phyloP scores from a whole-genome alignment of 2,888 invertebrate species.

The Petrophora chlorosata region DNA sequence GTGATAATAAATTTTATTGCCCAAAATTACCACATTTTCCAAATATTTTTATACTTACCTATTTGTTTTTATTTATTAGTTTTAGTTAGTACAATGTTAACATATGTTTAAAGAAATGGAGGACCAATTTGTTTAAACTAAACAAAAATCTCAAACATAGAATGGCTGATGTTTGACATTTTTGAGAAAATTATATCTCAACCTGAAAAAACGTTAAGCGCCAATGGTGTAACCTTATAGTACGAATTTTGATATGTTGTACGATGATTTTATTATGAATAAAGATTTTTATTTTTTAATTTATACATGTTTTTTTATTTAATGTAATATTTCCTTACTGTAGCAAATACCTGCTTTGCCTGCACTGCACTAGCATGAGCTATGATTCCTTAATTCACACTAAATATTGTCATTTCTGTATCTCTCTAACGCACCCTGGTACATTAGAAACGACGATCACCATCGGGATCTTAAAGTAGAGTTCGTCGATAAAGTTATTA shows the following conservation, averaged over 20 bases:
- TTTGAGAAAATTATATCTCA: conserved; percentile 52
- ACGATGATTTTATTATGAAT: conserved; percentile 71
- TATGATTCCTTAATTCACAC: too few relatives aligned
- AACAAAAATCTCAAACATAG: conserved; percentile 74
- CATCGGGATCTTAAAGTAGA: too few relatives aligned
- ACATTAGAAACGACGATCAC: too few relatives aligned
- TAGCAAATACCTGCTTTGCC: conserved; percentile 11
- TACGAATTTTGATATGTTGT: conserved; percentile 57
- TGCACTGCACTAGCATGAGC: background rate
- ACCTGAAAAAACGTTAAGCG: conserved; percentile 40
- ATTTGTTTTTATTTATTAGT: conserved; percentile 30
- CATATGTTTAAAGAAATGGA: conserved; percentile 40
- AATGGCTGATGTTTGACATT: conserved; percentile 81
- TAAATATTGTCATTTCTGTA: too few relatives aligned
- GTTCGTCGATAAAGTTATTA: too few relatives aligned
- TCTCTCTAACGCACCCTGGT: too few relatives aligned
- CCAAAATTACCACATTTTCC: conserved; percentile 43
- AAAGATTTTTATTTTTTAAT: conserved; percentile 78
- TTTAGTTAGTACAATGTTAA: conserved; percentile 34
- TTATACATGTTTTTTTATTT: conserved; percentile 54
- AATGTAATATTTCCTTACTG: background rate
- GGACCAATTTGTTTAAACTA: conserved; percentile 47
- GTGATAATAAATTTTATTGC: conserved; percentile 40
- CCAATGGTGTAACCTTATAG: conserved; percentile 67
- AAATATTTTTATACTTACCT: conserved; percentile 15